Base-by-base conservation (phyloP, 2,888 invertebrate genomes). In the Drosophila merina region DNA sequence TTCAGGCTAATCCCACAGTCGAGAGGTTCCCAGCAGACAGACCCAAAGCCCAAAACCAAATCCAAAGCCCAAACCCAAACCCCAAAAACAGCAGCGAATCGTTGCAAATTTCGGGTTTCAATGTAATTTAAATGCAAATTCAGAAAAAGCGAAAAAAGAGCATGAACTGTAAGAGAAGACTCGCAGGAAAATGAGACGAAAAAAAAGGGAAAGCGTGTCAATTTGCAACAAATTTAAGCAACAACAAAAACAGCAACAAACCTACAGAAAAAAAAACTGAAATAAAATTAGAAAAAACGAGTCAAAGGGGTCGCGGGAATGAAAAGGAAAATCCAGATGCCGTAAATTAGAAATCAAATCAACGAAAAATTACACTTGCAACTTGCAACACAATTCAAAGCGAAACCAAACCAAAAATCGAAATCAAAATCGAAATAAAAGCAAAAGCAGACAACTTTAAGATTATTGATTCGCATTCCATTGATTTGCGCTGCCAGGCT, bases 111-210 rank as follows among this genome's bases (percentile, higher is more conserved):
- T 56, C 54, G 68, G 60, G 60, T 76, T 82, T 58, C 79, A 76
- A 76, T 64, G 80, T 72, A 86, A 82, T 88, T 88, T 82, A 88
- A 82, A 82, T 82, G 81, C 88, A 82, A 88, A 82, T 88, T 70
- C 84, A 77, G 52, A 20, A 42, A 28, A 20, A 14, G 36, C 5
- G 38, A 33, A 26, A 33, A 26, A 33, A 30, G 20, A 47, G 59
- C 10, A 81, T 14, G 14, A 14, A 54, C 57, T 58, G 76, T 8
- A 70, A 64, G 76, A 67, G 72, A 75, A 72, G 56, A 42, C 12
- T 12, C 42, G 25, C 59, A 33, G 30, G n/a, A 42, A 59, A 33
- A 57, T 48, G 28, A 55, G 48, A 42, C 59, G 44, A 64, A 50
- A 63, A 63, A 45, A 47, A 45, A 47, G 58, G 70, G 76, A 67